phyloP scores from a whole-genome alignment of 2,888 invertebrate species.

The Lithophane ornitopus region DNA sequence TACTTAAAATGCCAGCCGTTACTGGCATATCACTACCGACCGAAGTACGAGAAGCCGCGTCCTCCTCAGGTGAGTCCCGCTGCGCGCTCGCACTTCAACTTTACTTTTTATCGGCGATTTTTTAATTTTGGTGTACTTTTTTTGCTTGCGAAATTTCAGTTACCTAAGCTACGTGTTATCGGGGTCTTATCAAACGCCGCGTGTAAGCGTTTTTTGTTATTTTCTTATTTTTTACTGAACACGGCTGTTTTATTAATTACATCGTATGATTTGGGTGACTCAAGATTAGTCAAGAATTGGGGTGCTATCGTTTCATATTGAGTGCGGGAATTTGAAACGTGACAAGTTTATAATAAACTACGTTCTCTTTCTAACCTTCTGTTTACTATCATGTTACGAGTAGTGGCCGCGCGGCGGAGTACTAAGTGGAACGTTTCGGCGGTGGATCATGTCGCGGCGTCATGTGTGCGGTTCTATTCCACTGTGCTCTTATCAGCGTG shows the following conservation, averaged over 20 bases:
- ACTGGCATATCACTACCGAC: slow-evolving; percentile 73
- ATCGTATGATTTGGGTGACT: neutral
- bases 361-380: slow-evolving; percentile 38
- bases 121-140: slow-evolving; percentile 49
- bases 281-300: neutral
- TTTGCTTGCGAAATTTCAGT: slow-evolving; percentile 75
- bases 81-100: slow-evolving; percentile 70
- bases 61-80: slow-evolving; percentile 81
- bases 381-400: slow-evolving; percentile 36
- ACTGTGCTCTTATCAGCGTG: slow-evolving; percentile 66
- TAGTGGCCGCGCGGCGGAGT: slow-evolving; percentile 1
- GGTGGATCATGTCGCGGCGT: slow-evolving; percentile 45
- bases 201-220: slow-evolving; percentile 49
- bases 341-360: slow-evolving; percentile 13
- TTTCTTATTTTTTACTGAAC: neutral
- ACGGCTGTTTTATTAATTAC: neutral
- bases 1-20: slow-evolving; percentile 72
- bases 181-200: slow-evolving; percentile 71
- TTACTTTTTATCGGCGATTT: slow-evolving; percentile 56
- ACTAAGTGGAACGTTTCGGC: slow-evolving; percentile 44
- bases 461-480: slow-evolving; percentile 48
- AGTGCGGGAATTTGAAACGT: slow-evolving; percentile 7
- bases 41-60: slow-evolving; percentile 65
- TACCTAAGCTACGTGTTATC: slow-evolving; percentile 64
- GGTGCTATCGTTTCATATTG: neutral